phyloP scores from a whole-genome alignment of 2,888 invertebrate genomes.

The Cantharis lateralis region DNA sequence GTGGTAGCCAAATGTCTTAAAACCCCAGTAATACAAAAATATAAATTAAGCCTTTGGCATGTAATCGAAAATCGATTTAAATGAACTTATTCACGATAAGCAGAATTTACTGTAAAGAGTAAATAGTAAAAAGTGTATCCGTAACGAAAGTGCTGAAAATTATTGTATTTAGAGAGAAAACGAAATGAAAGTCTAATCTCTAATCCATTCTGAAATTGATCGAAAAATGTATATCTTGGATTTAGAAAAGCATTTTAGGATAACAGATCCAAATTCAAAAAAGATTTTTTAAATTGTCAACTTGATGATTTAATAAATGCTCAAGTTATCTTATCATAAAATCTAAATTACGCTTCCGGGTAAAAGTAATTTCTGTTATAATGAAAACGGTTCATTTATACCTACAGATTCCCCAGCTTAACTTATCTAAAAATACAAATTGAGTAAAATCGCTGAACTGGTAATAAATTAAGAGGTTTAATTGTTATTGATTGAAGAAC shows the following conservation, averaged over 20 bases:
- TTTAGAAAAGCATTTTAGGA: neutral
- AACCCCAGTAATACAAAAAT: neutral
- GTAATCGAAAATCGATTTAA: neutral
- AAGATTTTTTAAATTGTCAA: neutral
- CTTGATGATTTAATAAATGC: neutral
- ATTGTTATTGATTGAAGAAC: neutral
- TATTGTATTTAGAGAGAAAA: neutral
- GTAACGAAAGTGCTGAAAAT: neutral
- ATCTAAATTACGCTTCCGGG: neutral
- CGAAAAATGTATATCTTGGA: neutral
- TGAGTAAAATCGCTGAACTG: neutral
- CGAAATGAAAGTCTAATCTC: neutral
- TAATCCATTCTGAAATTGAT: neutral
- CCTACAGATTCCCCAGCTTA: neutral
- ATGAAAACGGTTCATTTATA: neutral
- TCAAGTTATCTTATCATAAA: neutral
- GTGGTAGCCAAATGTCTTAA: no score
- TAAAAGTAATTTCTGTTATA: neutral
- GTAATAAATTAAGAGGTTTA: neutral
- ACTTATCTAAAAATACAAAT: neutral
- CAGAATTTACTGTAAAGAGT: neutral
- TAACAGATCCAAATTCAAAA: neutral
- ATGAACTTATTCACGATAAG: neutral
- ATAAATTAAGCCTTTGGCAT: neutral
- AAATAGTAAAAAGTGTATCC: neutral